Base-by-base conservation (phyloP, 2,797 vertebrate species). In the Enteromius treurensis region DNA sequence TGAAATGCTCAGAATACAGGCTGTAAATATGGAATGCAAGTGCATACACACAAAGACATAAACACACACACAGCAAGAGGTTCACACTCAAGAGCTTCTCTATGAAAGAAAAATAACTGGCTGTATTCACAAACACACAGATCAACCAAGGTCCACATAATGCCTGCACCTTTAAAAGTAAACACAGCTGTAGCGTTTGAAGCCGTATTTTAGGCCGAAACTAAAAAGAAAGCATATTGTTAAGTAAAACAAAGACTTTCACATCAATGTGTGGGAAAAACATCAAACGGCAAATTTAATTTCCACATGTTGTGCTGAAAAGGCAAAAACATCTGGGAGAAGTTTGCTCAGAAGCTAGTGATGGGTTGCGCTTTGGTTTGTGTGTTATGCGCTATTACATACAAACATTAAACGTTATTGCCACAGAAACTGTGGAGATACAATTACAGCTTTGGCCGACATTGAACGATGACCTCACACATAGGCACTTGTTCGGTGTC, bases 401-500 rank as follows among this genome's bases (percentile, higher is more conserved):
- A 67, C 7, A 65, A 67, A 80, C 34, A 14, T 40, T 45, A 55
- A 45, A 37, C 2, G 23, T 70, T 60, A 85, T 81, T 77, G 58
- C 32, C 26, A 81, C 49, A 76, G 40, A 78, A 65, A 62, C 55
- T n/a, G n/a, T 47, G 40, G 77, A 89, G 91, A 88, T 77, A 90
- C 88, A 83, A 67, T 70, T 73, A 29, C 53, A 81, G 65, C 49
- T 77, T 76, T 32, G 19, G 84, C 75, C 69, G 74, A 29, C 89
- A 87, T 84, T 55, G 32, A 29, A 85, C 80, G 84, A 88, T 93
- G 92, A 94, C 87, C 90, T 92, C 91, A 93, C 80, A 58, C 67
- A 11, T 34, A 9, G 73, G 77, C 86, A 89, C 71, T 51, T 26
- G 80, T 81, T 88, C 89, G 85, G 91, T 89, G 88, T 92, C 90